Evolutionary conservation across 2,797 vertebrate genomes (phyloP), one percentile per base, ranked within the genome.

Genomic region (Liparis tanakae): DNA sequence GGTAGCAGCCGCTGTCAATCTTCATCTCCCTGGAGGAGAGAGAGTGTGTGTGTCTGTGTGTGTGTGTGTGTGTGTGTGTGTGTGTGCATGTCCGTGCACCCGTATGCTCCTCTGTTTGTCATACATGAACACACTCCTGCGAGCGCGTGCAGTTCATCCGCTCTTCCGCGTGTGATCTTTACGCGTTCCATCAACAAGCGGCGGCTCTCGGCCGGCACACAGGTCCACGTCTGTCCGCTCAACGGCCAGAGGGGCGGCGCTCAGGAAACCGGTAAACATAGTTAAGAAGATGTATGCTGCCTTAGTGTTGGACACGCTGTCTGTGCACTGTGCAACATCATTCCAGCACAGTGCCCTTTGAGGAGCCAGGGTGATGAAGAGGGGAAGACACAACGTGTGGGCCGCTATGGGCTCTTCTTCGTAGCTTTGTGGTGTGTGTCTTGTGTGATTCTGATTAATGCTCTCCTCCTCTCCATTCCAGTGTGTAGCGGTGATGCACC

Each of bases 1-100:
- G 84, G 87, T 90, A 89, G 81, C 89, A 85, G 79, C 58, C 17
- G 73, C 81, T 89, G 90, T 91, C 91, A 88, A 78, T 92, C 87
- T 80, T 74, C 39, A 2, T 81, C 67, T 79, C 39, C 33, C 7
- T 58, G 14, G n/a, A 37, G 61, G 25, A 30, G 25, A 30, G 25
- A n/a, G n/a, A n/a, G n/a, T n/a, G n/a, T n/a, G 62, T 51, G 46
- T 65, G 33, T 65, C 46, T 37, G 13, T 37, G 30, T n/a, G 10
- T 18, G 15, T 46, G 61, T 20, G 33, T 50, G 13, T 50, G 61
- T 36, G 43, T 70, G 48, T 25, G 56, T 50, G 30, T 41, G 70
- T 54, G 74, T 71, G 66, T n/a, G 59, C 20, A 51, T 55, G 36
- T 53, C 10, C 0, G 34, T 51, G 44, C 65, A 77, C 74, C 62